Percentiles rank a stretch among this genome's conserved stretches.
Evolutionary conservation across 2,888 invertebrate species (phyloP).

Genomic region (Mantis religiosa): DNA sequence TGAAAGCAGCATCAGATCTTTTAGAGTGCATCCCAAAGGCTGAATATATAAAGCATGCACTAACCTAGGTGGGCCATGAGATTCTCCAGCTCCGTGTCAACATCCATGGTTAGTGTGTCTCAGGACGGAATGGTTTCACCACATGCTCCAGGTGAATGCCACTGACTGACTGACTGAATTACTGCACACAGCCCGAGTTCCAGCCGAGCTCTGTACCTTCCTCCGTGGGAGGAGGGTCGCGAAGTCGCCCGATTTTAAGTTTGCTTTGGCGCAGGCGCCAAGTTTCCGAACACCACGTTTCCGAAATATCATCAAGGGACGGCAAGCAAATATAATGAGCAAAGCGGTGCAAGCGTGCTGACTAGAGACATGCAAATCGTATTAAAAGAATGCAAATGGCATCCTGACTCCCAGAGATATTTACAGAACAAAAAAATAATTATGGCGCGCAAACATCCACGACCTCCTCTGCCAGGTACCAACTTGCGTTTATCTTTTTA

Average conservation of each 20-base stretch:
- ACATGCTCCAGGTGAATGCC: not conserved
- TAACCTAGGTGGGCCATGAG: slow-evolving; percentile 64
- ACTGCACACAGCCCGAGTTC: not conserved
- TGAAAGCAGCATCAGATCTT: too few relatives aligned
- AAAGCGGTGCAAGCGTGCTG: not conserved
- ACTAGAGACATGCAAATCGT: too few relatives aligned
- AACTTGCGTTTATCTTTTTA: too few relatives aligned
- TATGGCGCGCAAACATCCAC: too few relatives aligned
- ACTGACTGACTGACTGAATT: not conserved
- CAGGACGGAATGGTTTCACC: not conserved
- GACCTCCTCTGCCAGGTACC: too few relatives aligned
- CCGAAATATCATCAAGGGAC: not conserved
- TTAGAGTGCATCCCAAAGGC: too few relatives aligned
- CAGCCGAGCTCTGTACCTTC: not conserved
- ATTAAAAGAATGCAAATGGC: too few relatives aligned
- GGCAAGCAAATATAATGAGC: not conserved
- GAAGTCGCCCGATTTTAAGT: not conserved
- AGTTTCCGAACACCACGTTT: not conserved
- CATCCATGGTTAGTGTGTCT: slow-evolving; percentile 2
- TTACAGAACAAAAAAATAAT: too few relatives aligned
- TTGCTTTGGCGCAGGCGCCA: not conserved
- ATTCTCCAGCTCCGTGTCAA: slow-evolving; percentile 52
- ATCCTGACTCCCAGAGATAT: too few relatives aligned
- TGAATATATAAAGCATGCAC: slow-evolving; percentile 31
- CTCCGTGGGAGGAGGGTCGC: not conserved